Evolutionary conservation across 2,888 invertebrate species (phyloP), one percentile per base, ranked within the genome.

Genomic region (Lapara coniferarum): DNA sequence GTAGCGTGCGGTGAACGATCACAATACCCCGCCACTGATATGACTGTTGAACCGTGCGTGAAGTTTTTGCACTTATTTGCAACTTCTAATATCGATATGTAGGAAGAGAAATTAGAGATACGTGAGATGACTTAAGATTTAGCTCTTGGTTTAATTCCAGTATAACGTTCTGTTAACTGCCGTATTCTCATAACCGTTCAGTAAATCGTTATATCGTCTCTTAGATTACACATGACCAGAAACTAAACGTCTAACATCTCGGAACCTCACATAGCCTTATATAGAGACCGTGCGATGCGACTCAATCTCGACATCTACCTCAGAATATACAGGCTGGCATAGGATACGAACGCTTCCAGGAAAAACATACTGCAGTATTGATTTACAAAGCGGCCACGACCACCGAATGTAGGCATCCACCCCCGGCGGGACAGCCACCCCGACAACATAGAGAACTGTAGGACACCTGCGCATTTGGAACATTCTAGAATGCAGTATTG

Each of bases 361-460:
- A 63, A 63, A 63, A 63, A 16, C 19, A 49, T 46, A 49, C 63
- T 63, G 63, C 63, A 63, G 49, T 49, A 63, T 63, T 49, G 63
- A 63, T 49, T 63, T 13, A 63, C 19, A 19, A 4, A 7, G 6
- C 13, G 63, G 6, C 63, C 49, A 49, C 19, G 46, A 63, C 63
- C 63, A 63, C 46, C 19, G 63, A 13, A 63, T 19, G 7, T 19
- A 46, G 63, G 46, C 49, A 19, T 16, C 63, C 63, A 19, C 49
- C 49, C 19, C 46, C 19, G 13, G 7, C 10, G n/a, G 6, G 10
- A 2, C 57, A 12, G 12, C 46, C 19, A 13, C 19, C 49, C 63
- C 63, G 19, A 12, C 49, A 12, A 12, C 19, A 12, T 6, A 12
- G 46, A 55, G 10, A 55, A 10, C 16, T 19, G 19, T 19, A 55